Evolutionary conservation across 1,140 invertebrate species (phyloP), one percentile per base, ranked within the genome.

Genomic region (Drosophila sulfurigaster): DNA sequence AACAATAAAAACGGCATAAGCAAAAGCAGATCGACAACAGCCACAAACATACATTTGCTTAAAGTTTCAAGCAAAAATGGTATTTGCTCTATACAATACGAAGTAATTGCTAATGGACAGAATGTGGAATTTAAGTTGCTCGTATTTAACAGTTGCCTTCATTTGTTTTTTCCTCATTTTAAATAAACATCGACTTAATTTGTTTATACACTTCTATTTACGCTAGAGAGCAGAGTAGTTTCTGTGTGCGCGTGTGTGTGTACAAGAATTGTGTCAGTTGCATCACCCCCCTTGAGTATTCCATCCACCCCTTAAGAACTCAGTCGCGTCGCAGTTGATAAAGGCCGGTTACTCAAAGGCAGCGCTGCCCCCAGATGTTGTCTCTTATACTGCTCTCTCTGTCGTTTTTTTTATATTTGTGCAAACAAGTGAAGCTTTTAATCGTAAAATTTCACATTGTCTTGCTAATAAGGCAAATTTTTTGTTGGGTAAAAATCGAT

Each of bases 171-270:
- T 6, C 13, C 35, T 10, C 35, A 13, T 71, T 68, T 79, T 76
- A 81, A 82, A 71, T 85, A 83, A 85, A 85, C 81, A 83, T 75
- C 60, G 74, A 77, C 46, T 74, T 83, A 85, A 85, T 83, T 83
- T 83, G 81, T 83, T 83, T 85, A 81, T 85, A 67, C 75, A 81
- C 75, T 72, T 73, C 64, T 75, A 81, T 81, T 78, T 59, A 60
- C 46, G 15, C 13, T 58, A 25, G 15, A 72, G 54, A 59, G 32
- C 38, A 77, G 66, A 52, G 41, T 64, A 46, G 13, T 25, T 8
- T 10, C 1, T 28, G 32, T 51, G 16, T 43, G 45, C 25, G 5
- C 52, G 48, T 48, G 56, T 62, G 38, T 60, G 41, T 68, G 43
- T 49, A 48, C 30, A 46, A 45, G 43, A 78, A 66, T 38, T 76